Evolutionary conservation across 2,797 vertebrate species (phyloP), one percentile per base, ranked within the genome.

Genomic region (Myripristis murdjan): DNA sequence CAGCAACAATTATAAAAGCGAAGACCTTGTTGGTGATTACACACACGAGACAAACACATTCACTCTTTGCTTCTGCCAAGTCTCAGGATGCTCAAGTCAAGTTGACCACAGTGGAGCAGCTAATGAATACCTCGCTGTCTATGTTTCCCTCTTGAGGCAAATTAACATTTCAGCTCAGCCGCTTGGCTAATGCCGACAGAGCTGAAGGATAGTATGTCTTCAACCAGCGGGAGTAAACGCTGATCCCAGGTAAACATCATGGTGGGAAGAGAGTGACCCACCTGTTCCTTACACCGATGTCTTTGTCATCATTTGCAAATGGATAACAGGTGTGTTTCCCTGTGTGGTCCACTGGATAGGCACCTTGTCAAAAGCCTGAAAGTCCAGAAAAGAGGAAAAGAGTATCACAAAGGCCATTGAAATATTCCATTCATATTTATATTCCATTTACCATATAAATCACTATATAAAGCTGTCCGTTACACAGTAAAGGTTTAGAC

Each of bases 301-400:
- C 60, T 65, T 24, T 48, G 54, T 58, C 81, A 77, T 73, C 79
- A 54, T 74, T 77, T 79, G 79, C 79, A 88, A 89, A 92, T 82
- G 71, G 75, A 57, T 69, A 84, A 78, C 84, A 90, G 78, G 73
- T 89, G 85, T 64, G 23, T 65, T 60, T 68, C 48, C 73, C 71
- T 56, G 49, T 53, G 56, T 46, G 39, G 56, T 69, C 65, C 43
- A 35, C 51, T 67, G 70, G 31, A 48, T 65, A 86, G 87, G 82
- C 73, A 52, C 11, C 1, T 18, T 44, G 75, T 83, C 81, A 47
- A 48, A 67, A 66, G 48, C 22, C 0, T 53, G 12, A 26, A 24
- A 20, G 54, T 37, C 20, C 22, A 56, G 39, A 26, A 69, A 62
- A 54, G 6, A 39, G 23, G n/a, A 72, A 24, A 72, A 24, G 20